Evolutionary conservation across 1,140 invertebrate species (phyloP).

Genomic region (Drosophila pseudoananassae): DNA sequence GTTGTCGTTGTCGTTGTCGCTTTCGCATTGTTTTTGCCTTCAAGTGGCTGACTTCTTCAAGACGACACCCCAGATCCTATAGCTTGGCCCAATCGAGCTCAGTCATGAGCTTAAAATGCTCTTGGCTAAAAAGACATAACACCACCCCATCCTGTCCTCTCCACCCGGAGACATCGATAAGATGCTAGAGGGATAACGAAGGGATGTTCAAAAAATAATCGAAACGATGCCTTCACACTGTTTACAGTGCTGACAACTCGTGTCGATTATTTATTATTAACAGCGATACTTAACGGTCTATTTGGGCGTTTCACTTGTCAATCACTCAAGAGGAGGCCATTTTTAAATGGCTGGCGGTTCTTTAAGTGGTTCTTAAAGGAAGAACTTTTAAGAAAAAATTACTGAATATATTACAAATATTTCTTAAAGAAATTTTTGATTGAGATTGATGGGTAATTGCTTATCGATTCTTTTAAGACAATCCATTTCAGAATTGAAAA

Average conservation of each 20-base stretch:
- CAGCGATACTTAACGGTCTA: background rate
- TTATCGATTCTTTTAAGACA: no score
- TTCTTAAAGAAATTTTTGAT: no score
- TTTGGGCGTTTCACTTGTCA: background rate
- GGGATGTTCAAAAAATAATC: conserved; percentile 12
- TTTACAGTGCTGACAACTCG: background rate
- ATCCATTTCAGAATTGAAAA: no score
- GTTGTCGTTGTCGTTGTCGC: conserved; percentile 23
- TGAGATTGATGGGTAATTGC: no score
- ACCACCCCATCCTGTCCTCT: background rate
- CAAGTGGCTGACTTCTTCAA: conserved; percentile 19
- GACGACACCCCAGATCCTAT: background rate
- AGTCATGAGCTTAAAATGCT: conserved; percentile 6
- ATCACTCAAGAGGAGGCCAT: background rate
- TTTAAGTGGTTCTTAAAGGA: background rate
- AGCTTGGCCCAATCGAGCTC: conserved; percentile 12
- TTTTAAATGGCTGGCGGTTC: background rate
- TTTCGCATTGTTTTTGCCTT: conserved; percentile 45
- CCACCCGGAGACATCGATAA: conserved; percentile 3
- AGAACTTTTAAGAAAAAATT: no score
- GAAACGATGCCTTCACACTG: conserved; percentile 1
- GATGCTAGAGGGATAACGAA: background rate
- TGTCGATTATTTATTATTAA: conserved; percentile 2
- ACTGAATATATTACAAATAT: no score
- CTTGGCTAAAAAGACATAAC: conserved; percentile 2